Conservation (phyloP, 2,797 vertebrate genomes). For the Spheniscus humboldti region DNA sequence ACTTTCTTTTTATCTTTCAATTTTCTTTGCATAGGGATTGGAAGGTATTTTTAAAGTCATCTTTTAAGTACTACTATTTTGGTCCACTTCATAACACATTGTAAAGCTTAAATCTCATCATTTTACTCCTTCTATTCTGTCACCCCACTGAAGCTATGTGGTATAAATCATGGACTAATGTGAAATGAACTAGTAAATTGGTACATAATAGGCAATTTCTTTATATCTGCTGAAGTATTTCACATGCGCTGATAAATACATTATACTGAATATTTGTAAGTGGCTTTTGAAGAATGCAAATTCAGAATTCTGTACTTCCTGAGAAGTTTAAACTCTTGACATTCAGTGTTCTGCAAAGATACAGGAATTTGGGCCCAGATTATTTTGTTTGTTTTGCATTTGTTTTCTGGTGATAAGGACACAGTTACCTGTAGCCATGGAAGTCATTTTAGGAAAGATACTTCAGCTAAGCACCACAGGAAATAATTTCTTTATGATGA, state of each 20-base stretch:
- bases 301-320: not conserved
- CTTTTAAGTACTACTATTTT: not conserved
- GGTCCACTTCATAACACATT: not conserved
- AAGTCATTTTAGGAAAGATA: not conserved
- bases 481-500: conserved; percentile 47
- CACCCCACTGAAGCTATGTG: not conserved
- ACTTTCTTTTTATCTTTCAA: not conserved
- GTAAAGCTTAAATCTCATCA: not conserved
- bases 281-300: not conserved
- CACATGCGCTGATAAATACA: not conserved
- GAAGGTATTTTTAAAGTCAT: not conserved
- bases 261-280: not conserved
- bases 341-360: not conserved
- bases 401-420: not conserved
- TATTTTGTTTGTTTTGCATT: not conserved
- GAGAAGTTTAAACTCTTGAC: not conserved
- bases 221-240: conserved; percentile 28
- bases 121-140: not conserved
- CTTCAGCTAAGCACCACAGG: not conserved
- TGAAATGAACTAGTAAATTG: conserved; percentile 44
- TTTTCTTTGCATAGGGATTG: not conserved
- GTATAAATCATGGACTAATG: conserved; percentile 1
- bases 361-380: not conserved
- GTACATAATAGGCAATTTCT: conserved; percentile 40
- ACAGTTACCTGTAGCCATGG: not conserved